Evolutionary conservation across 2,797 vertebrate species (phyloP).

Genomic region (Channa striata): DNA sequence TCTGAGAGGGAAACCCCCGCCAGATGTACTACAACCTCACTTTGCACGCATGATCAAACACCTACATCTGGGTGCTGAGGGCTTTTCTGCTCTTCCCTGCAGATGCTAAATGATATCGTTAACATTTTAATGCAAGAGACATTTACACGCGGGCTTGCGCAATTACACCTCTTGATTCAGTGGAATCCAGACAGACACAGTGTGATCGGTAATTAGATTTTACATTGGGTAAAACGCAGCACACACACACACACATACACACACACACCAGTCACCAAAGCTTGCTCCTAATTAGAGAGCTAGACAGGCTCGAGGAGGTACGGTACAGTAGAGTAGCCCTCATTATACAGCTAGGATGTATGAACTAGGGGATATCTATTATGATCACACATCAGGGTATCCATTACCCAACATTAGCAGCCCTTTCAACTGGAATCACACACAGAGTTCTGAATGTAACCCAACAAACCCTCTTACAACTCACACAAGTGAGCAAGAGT

Average conservation of each 20-base stretch:
- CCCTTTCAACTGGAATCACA: slow-evolving; percentile 76
- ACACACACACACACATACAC: slow-evolving; percentile 29
- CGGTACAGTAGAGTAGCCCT: slow-evolving; percentile 78
- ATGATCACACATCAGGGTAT: slow-evolving; percentile 79
- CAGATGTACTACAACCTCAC: slow-evolving; percentile 80
- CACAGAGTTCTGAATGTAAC: slow-evolving; percentile 63
- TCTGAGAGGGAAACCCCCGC: slow-evolving; percentile 73
- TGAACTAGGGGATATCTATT: slow-evolving; percentile 80
- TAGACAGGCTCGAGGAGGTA: slow-evolving; percentile 78
- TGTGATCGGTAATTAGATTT: slow-evolving; percentile 86
- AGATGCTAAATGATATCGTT: slow-evolving; percentile 85
- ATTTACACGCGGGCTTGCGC: slow-evolving; percentile 80
- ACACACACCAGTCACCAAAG: slow-evolving; percentile 67
- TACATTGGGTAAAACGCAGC: slow-evolving; percentile 76
- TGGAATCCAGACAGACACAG: slow-evolving; percentile 82
- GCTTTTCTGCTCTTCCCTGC: slow-evolving; percentile 71
- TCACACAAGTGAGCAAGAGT: slow-evolving; percentile 63
- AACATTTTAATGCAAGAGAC: slow-evolving; percentile 85
- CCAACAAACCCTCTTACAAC: slow-evolving; percentile 66
- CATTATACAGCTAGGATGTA: slow-evolving; percentile 80
- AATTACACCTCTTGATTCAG: slow-evolving; percentile 84
- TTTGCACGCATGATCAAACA: slow-evolving; percentile 83
- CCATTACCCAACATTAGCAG: slow-evolving; percentile 80
- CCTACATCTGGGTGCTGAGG: slow-evolving; percentile 78
- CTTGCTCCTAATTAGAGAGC: slow-evolving; percentile 83